Conservation (phyloP, 2,888 invertebrate species). For the Pocota personata region DNA sequence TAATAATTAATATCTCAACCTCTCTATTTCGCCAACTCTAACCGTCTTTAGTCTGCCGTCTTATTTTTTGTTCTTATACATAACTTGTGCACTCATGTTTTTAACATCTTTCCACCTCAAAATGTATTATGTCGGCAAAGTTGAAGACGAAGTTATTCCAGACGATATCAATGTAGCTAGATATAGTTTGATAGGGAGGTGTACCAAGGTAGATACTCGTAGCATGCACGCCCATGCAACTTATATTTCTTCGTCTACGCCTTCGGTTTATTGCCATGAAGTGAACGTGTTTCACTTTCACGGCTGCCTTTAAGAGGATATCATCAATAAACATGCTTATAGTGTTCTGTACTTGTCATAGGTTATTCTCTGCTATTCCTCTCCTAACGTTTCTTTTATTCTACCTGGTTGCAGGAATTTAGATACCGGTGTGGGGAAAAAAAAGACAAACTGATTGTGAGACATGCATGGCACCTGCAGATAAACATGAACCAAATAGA, state of each 20-base stretch:
- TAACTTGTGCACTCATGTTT: not conserved
- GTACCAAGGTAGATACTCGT: not conserved
- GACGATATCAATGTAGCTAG: not conserved
- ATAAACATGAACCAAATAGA: not conserved
- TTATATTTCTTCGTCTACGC: not conserved
- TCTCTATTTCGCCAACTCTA: not conserved
- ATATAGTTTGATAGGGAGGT: not conserved
- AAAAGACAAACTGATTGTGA: not conserved
- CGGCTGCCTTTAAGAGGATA: constrained; percentile 22
- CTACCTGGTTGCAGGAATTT: not conserved
- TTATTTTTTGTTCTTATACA: not conserved
- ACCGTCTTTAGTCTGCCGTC: not conserved
- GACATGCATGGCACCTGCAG: not conserved
- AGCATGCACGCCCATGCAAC: constrained; percentile 8
- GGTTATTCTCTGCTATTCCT: not conserved
- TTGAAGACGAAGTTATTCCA: not conserved
- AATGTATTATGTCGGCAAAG: constrained; percentile 27
- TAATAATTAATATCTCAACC: not conserved
- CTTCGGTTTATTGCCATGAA: constrained; percentile 8
- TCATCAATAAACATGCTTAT: constrained; percentile 35
- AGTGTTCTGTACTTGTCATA: not conserved
- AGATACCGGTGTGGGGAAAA: not conserved
- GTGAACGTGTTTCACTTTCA: constrained; percentile 31
- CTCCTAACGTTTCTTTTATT: not conserved
- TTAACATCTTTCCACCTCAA: not conserved